Conservation (phyloP, 1,140 invertebrate genomes). For the Dufourea novaeangliae region DNA sequence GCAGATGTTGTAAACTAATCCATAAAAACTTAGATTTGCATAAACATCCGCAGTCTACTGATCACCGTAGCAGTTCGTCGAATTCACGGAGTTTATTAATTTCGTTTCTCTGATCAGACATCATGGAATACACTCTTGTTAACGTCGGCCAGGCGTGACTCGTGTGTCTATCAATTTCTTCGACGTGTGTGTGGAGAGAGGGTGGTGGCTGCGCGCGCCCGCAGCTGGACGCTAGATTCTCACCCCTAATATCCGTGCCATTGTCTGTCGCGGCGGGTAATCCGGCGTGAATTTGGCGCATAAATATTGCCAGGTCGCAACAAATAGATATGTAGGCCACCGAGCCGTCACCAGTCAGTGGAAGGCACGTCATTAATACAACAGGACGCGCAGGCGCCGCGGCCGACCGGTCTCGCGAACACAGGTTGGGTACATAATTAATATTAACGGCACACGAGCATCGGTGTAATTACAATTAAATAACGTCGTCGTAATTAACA, state of each 20-base stretch:
- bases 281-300: conserved; percentile 41
- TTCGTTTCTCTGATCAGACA: too few relatives aligned
- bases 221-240: conserved; percentile 11
- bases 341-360: conserved; percentile 57
- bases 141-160: neutral
- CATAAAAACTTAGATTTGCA: too few relatives aligned
- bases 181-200: conserved; percentile 15
- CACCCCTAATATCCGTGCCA: conserved; percentile 43
- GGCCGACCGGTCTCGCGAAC: conserved; percentile 31
- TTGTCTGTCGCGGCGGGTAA: conserved; percentile 4
- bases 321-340: conserved; percentile 61
- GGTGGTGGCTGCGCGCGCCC: neutral
- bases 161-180: conserved; percentile 36
- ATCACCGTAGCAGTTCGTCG: too few relatives aligned
- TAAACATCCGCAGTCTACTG: too few relatives aligned
- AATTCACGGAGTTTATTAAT: too few relatives aligned
- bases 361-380: conserved; percentile 62
- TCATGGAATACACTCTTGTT: conserved; percentile 12
- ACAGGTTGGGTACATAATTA: conserved; percentile 67
- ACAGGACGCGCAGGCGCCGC: conserved; percentile 58
- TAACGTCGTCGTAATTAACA: conserved; percentile 74
- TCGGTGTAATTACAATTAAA: conserved; percentile 75
- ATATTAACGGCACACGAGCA: conserved; percentile 71
- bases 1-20: too few relatives aligned
- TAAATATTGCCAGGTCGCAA: conserved; percentile 61